Conservation (phyloP, 23 tunicate genomes). For the Trididemnum clinides region DNA sequence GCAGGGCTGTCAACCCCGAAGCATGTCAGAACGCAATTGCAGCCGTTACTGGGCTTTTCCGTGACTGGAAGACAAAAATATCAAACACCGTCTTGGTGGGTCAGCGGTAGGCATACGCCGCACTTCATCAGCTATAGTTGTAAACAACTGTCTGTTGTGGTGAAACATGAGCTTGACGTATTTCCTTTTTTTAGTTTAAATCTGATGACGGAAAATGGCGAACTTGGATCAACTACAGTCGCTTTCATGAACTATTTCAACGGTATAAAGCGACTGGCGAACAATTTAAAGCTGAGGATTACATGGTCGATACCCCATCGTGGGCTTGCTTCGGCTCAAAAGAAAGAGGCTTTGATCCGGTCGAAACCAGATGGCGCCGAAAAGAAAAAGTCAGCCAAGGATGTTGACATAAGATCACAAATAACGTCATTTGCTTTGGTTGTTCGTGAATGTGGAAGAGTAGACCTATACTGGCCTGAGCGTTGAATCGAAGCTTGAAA, state of each 20-base stretch:
- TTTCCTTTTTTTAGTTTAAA: constrained; percentile 43
- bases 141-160: no score
- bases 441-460: not conserved
- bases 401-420: constrained; percentile 20
- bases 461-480: no score
- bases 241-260: constrained; percentile 84
- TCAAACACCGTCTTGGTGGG: no score
- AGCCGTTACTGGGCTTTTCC: no score
- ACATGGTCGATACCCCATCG: constrained; percentile 66
- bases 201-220: constrained; percentile 49
- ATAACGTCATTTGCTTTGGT: not conserved
- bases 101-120: no score
- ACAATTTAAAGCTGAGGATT: constrained; percentile 61
- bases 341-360: constrained; percentile 89
- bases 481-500: no score
- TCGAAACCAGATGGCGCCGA: constrained; percentile 81
- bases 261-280: constrained; percentile 54
- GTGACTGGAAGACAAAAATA: no score
- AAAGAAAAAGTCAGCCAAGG: constrained; percentile 64
- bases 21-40: no score
- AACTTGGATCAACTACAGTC: constrained; percentile 85
- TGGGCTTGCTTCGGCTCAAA: constrained; percentile 85
- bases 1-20: no score
- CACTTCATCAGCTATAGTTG: no score
- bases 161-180: no score